Percentiles rank a stretch among this genome's conserved stretches.
phyloP scores from a whole-genome alignment of 2,888 invertebrate species.

The Agapetus fuscipes region DNA sequence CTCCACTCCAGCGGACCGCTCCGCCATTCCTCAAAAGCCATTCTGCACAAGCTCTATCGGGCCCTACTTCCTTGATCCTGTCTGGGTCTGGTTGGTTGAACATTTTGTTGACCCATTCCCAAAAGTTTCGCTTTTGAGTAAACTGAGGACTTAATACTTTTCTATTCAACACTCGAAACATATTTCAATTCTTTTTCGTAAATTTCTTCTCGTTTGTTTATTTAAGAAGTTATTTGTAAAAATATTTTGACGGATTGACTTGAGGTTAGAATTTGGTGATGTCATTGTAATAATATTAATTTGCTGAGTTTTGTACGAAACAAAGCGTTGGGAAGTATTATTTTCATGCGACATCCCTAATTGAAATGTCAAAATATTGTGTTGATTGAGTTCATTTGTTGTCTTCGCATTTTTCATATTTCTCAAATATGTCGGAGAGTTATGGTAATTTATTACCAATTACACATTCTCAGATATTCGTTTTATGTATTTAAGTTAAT shows the following conservation, averaged over 20 bases:
- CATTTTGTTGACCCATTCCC: conserved; percentile 50
- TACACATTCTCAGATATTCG: conserved; percentile 6
- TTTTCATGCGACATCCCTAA: too few species aligned
- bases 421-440: conserved; percentile 19
- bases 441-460: conserved; percentile 11
- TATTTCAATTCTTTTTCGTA: not conserved
- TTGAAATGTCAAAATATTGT: too few species aligned
- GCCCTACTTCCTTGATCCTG: conserved; percentile 63
- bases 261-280: too few species aligned
- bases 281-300: too few species aligned
- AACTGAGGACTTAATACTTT: conserved; percentile 4
- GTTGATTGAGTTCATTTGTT: too few species aligned
- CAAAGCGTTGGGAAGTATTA: too few species aligned
- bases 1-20: conserved; percentile 58
- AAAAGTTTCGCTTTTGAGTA: conserved; percentile 33
- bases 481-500: too few species aligned
- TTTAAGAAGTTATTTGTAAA: too few species aligned
- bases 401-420: too few species aligned
- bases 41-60: conserved; percentile 88
- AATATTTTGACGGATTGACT: too few species aligned
- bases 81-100: conserved; percentile 61
- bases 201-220: too few species aligned
- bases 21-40: conserved; percentile 93
- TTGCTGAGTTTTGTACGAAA: too few species aligned
- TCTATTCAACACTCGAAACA: conserved; percentile 6